A percentile compares a stretch with the other conserved stretches of the same genome.
These are phyloP conservation scores for Gari tellinella DNA, from an alignment of 2,888 invertebrate species.

Conservation along the genomic window DNA sequence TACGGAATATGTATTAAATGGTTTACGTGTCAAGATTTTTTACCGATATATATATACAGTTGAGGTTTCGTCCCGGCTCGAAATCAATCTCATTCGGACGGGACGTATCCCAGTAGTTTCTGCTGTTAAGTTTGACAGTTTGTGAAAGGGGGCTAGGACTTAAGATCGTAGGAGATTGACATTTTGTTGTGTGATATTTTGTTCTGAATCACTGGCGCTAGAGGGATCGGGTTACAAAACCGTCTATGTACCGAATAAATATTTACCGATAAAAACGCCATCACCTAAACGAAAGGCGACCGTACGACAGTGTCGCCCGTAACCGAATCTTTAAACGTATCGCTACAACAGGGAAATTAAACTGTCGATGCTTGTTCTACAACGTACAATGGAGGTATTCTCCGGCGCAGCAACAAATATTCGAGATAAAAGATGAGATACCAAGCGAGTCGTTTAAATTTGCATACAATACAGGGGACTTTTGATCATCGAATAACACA, in stretches of 20 bases:
- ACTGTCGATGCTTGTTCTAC: neutral
- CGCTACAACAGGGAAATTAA: constrained; percentile 4
- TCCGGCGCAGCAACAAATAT: neutral
- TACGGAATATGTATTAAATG: constrained; percentile 29
- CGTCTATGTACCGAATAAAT: constrained; percentile 25
- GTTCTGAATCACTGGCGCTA: constrained; percentile 25
- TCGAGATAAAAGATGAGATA: too few species aligned
- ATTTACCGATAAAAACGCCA: constrained; percentile 29
- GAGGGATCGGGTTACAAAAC: constrained; percentile 28
- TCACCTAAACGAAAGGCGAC: neutral
- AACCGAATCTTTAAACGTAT: constrained; percentile 14
- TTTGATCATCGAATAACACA: too few species aligned
- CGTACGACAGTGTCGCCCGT: constrained; percentile 4
- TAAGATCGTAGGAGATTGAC: constrained; percentile 24
- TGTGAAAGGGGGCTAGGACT: constrained; percentile 11
- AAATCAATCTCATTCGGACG: constrained; percentile 21
- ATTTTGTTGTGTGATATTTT: constrained; percentile 23
- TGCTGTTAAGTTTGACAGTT: constrained; percentile 10
- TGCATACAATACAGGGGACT: too few species aligned
- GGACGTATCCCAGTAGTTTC: constrained; percentile 16
- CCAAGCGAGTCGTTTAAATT: too few species aligned
- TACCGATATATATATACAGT: constrained; percentile 3
- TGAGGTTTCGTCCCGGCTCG: constrained; percentile 15
- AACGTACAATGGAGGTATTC: neutral
- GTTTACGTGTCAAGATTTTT: constrained; percentile 29